A percentile compares a stretch with the other conserved stretches of the same genome.
These are phyloP conservation scores for Cynoglossus semilaevis DNA, from an alignment of 2,113 vertebrate species.

Conservation along the genomic window DNA sequence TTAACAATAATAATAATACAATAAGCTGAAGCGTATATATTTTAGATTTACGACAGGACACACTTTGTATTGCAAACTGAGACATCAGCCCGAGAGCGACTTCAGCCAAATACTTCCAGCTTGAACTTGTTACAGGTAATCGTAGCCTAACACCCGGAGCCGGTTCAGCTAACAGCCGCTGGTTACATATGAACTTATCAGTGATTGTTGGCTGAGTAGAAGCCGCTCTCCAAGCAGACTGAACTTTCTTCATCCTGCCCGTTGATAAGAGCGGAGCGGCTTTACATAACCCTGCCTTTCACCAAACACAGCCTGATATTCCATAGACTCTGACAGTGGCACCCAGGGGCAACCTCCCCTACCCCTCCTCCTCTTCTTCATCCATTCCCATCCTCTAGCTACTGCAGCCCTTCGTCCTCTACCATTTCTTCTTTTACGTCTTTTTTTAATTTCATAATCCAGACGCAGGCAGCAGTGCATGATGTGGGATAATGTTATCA, in stretches of 20 bases:
- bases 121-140: slow-evolving; percentile 2
- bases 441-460: slow-evolving; percentile 56
- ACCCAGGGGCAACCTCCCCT: slow-evolving; percentile 20
- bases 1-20: no score
- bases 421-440: slow-evolving; percentile 2
- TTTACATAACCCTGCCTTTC: slow-evolving; percentile 55
- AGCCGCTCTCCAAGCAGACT: slow-evolving; percentile 34
- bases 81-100: no score
- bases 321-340: slow-evolving; percentile 26
- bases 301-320: slow-evolving; percentile 28
- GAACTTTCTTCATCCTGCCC: slow-evolving; percentile 23
- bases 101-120: no score
- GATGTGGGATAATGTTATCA: slow-evolving; percentile 61
- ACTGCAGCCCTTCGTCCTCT: slow-evolving; percentile 25
- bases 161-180: no score
- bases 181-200: slow-evolving; percentile 36
- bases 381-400: slow-evolving; percentile 15
- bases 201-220: slow-evolving; percentile 41
- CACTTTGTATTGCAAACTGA: no score
- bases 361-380: background rate
- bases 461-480: slow-evolving; percentile 37
- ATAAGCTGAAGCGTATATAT: no score
- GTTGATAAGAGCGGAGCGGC: slow-evolving; percentile 17
- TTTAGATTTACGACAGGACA: no score
- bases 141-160: slow-evolving; percentile 6